Base-by-base conservation (phyloP, 2,797 vertebrate species). In the Tachyglossus aculeatus region DNA sequence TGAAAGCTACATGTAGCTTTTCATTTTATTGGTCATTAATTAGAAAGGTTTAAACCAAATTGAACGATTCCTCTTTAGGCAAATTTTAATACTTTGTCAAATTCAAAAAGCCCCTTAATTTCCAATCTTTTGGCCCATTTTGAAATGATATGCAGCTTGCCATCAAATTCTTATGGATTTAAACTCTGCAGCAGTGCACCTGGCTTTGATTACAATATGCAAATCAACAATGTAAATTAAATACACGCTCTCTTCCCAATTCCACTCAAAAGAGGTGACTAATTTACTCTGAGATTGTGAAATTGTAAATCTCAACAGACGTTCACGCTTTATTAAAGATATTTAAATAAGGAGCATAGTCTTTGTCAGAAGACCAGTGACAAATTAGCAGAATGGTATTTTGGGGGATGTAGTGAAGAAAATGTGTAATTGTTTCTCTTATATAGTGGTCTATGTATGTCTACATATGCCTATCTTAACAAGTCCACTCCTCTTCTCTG, bases 311-410 rank as follows among this genome's bases (percentile, higher is more conserved):
- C 40, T 33, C 7, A 44, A 1, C 38, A 40, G 0, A 32, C 39
- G 5, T 48, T 47, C 52, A 36, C 51, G 36, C 50, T 39, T 44
- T 70, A 79, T 56, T 68, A 34, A 68, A 64, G 2, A 56, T 76
- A 74, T 77, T 75, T 73, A 60, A 84, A 69, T 45, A 38, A 54
- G 21, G 4, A 78, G 24, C 79, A 73, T 19, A 57, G 10, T 29
- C 25, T 21, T 71, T 78, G 67, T 14, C 40, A 31, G 36, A 71
- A 76, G 15, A 32, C 4, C 8, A 54, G 37, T 19, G 34, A 22
- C 18, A 54, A 41, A 47, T 45, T 12, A 58, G 15, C 33, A 58
- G 1, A 65, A 67, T 65, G 55, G 74, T 80, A 85, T 53, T 29
- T n/a, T 75, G 71, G 25, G n/a, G n/a, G n/a, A n/a, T n/a, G n/a